phyloP scores from a whole-genome alignment of 2,888 invertebrate species.

The Hirudinaria manillensis region DNA sequence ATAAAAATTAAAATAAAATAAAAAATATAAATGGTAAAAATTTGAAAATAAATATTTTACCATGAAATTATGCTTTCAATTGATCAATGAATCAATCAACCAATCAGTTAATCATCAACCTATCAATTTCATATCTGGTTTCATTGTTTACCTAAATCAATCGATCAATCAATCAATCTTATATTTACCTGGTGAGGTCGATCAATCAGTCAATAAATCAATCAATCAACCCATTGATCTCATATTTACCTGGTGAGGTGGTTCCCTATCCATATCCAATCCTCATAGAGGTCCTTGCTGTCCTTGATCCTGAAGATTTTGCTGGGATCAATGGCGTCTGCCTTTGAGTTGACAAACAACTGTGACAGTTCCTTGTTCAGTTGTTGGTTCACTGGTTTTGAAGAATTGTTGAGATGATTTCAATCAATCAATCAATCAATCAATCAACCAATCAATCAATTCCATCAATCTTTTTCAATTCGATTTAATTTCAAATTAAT shows the following conservation, averaged over 20 bases:
- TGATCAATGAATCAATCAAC: too few relatives aligned
- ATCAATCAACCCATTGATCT: too few relatives aligned
- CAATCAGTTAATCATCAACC: too few relatives aligned
- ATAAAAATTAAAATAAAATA: background rate
- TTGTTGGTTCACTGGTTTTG: slow-evolving; percentile 11
- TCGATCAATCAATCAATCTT: too few relatives aligned
- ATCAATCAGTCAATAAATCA: too few relatives aligned
- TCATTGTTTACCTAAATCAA: too few relatives aligned
- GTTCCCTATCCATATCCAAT: slow-evolving; percentile 16
- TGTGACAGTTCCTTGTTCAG: slow-evolving; percentile 15
- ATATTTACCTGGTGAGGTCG: too few relatives aligned
- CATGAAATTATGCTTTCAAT: too few relatives aligned
- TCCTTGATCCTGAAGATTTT: slow-evolving; percentile 15
- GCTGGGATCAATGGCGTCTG: background rate
- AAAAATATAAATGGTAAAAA: background rate
- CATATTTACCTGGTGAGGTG: background rate
- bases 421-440: too few relatives aligned
- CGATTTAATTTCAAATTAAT: background rate
- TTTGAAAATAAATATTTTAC: background rate
- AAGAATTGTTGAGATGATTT: too few relatives aligned
- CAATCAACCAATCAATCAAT: background rate
- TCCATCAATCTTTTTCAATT: background rate
- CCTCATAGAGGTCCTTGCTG: slow-evolving; percentile 10
- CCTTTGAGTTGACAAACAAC: slow-evolving; percentile 11
- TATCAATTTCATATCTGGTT: too few relatives aligned